phyloP scores from a whole-genome alignment of 2,797 vertebrate species.

The Antrozous pallidus region DNA sequence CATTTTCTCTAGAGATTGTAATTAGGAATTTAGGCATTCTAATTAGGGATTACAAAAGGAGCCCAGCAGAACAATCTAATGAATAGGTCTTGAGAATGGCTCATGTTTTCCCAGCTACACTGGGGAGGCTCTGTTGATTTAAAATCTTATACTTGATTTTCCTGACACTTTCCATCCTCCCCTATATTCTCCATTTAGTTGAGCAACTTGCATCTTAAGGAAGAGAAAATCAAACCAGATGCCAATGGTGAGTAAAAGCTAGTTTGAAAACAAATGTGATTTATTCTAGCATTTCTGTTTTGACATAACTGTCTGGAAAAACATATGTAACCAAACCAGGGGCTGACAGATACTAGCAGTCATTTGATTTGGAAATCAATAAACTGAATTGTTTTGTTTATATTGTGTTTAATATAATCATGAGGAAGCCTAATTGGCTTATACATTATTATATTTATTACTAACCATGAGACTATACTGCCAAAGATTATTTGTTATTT shows the following conservation, averaged over 20 bases:
- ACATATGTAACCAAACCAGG: background rate
- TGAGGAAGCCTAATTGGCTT: background rate
- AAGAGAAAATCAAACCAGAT: conserved; percentile 83
- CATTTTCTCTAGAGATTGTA: conserved; percentile 8
- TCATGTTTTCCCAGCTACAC: background rate
- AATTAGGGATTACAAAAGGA: background rate
- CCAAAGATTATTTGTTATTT: background rate
- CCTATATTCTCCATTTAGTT: conserved; percentile 73
- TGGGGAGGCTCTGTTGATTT: background rate
- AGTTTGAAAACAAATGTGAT: conserved; percentile 43
- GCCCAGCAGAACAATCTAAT: background rate
- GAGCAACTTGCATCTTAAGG: conserved; percentile 84
- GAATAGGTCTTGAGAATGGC: background rate
- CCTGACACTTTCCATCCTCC: conserved; percentile 2
- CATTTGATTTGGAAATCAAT: background rate
- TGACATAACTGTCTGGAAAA: background rate
- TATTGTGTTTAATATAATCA: background rate
- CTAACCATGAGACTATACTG: background rate
- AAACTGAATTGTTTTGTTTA: background rate
- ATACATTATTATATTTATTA: conserved; percentile 21
- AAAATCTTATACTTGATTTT: conserved; percentile 28
- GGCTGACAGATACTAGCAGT: background rate
- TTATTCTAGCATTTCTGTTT: conserved; percentile 44
- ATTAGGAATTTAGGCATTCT: background rate
- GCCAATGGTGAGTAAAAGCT: conserved; percentile 81